Base-by-base conservation (phyloP, 2,888 invertebrate genomes). In the Plebejus argus region DNA sequence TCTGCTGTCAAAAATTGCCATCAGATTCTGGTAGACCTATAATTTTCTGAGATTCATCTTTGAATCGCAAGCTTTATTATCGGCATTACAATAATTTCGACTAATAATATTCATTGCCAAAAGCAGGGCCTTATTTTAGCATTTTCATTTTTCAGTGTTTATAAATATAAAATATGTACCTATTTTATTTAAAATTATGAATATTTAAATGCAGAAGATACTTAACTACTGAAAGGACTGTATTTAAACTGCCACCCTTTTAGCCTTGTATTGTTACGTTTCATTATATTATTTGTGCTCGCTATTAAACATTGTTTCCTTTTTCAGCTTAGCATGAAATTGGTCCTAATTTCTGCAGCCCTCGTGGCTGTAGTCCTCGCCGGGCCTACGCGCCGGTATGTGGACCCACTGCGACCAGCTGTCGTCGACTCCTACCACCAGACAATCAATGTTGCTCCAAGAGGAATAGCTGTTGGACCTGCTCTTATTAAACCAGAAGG, bases 311-410 rank as follows among this genome's bases (percentile, higher is more conserved):
- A 45, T 71, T 74, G 20, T 45, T 28, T 53, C 18, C 5, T 58
- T 71, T 77, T 77, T 23, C 61, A 77, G 77, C 23, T 15, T 35
- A 70, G 1, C 58, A 78, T 78, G 78, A 78, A 77, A 76, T 76
- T 49, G 33, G 53, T 58, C 12, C 49, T 77, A 1, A 77, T 78
- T 23, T 70, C 77, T 74, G 77, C 78, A 66, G 78, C 79, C 76
- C 45, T 80, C 12, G 77, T 78, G 70, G 80, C 79, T 49, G 76
- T 79, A 28, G 77, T 79, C 58, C 23, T 78, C 4, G 79, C 80
- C 58, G 76, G 70, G 7, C 76, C 75, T 45, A 45, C 75, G 12
- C 72, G 45, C 53, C 76, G 77, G 35, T 61, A 77, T 6, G 58
- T 20, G 58, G 78, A 76, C 15, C 28, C 72, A 45, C 2, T 33